Percentiles rank a stretch among this genome's conserved stretches.
Evolutionary conservation across 2,113 vertebrate genomes (phyloP).

Genomic region (Phyllopteryx taeniolatus): DNA sequence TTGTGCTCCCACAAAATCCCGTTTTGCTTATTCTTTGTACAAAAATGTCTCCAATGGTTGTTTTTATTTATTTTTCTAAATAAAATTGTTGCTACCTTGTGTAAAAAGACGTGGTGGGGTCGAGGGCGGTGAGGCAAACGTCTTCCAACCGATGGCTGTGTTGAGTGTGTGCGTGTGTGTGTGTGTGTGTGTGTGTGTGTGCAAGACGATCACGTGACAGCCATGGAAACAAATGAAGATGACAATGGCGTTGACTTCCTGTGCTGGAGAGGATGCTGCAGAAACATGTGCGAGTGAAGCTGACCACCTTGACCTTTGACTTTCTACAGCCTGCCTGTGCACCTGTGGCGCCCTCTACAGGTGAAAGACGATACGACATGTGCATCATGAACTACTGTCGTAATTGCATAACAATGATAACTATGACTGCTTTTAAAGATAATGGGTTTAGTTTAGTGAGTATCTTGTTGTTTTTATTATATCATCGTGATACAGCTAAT

Average conservation of each 20-base stretch:
- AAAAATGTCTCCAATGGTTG: slow-evolving; percentile 48
- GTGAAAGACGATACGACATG: neutral
- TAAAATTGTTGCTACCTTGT: slow-evolving; percentile 42
- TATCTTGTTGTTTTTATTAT: too few species aligned
- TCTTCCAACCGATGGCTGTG: too few species aligned
- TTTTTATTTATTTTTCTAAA: slow-evolving; percentile 72
- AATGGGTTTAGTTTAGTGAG: too few species aligned
- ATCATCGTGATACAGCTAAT: too few species aligned
- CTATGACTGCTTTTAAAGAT: neutral
- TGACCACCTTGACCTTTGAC: slow-evolving; percentile 1
- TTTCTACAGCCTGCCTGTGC: neutral
- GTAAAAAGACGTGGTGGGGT: neutral
- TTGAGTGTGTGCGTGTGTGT: neutral
- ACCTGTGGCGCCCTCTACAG: slow-evolving; percentile 27
- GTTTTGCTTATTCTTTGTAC: slow-evolving; percentile 50
- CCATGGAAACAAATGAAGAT: too few species aligned
- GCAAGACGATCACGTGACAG: too few species aligned
- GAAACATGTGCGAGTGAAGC: too few species aligned
- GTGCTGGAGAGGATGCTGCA: too few species aligned
- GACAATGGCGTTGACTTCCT: too few species aligned
- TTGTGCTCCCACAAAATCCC: slow-evolving; percentile 35
- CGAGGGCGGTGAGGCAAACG: too few species aligned
- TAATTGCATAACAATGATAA: neutral
- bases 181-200: too few species aligned
- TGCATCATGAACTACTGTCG: too few species aligned